Base-by-base conservation (phyloP, 2,113 vertebrate genomes). In the Pavo muticus region DNA sequence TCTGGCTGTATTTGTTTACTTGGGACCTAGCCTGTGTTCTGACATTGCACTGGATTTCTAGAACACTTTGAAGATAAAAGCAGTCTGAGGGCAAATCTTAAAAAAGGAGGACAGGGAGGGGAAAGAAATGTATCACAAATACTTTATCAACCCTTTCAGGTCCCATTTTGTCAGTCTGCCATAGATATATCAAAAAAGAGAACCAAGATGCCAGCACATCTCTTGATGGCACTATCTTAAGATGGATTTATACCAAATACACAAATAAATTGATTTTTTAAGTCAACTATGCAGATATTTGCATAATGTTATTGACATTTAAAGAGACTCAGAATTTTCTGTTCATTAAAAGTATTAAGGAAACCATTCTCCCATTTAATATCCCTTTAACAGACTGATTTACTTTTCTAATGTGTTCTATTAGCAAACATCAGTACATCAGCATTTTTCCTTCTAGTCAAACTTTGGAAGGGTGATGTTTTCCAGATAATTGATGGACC, bases 11-110 rank as follows among this genome's bases (percentile, higher is more conserved):
- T 57, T 71, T 87, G 24, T 56, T 92, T 90, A 42, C 37, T 67
- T 47, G 48, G 64, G 15, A 65, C 76, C 7, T 35, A 60, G 56
- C 54, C 70, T 84, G 30, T 57, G 17, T 64, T 82, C 81, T 96
- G 87, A 67, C 75, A 63, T 25, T 70, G 67, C 48, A 16, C 25
- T 75, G 65, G 39, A 63, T 90, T 93, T 82, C 91, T 76, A 48
- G 94, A 90, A 39, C 56, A 48, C 74, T 90, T 67, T 77, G 93
- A 93, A 95, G 64, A 90, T 83, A 83, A 94, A 91, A 91, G 50
- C 30, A 68, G 42, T 80, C 30, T 72, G 63, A 94, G 75, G 64
- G 64, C 48, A 92, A 80, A 74, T 47, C 84, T 88, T 80, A 37
- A 57, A 71, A 90, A 67, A 25, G 9, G 11, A 74, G 79, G 52